A percentile compares a stretch with the other conserved stretches of the same genome.
phyloP scores from a whole-genome alignment of 2,888 invertebrate species.

The Heliconius charithonia region DNA sequence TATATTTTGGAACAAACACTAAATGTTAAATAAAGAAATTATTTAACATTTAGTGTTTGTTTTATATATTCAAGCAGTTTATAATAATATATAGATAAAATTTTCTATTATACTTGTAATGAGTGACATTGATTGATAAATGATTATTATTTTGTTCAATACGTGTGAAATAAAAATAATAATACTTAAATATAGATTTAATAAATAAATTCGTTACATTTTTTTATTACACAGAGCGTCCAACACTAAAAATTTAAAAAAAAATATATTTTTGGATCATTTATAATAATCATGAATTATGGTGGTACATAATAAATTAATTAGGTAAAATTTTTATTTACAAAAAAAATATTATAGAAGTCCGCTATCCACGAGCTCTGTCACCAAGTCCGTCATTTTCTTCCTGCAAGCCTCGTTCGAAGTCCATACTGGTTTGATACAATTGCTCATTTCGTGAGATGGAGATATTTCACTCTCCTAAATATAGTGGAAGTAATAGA shows the following conservation, averaged over 20 bases:
- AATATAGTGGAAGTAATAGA: conserved; percentile 35
- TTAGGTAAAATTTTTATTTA: background rate
- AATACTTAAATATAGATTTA: background rate
- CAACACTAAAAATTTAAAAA: conserved; percentile 12
- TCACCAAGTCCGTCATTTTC: conserved; percentile 87
- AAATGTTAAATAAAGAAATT: no score
- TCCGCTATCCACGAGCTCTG: conserved; percentile 86
- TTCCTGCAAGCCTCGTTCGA: conserved; percentile 84
- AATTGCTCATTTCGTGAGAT: conserved; percentile 51
- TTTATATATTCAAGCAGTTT: no score
- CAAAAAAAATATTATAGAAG: conserved; percentile 68
- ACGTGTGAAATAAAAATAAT: background rate
- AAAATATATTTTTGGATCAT: no score
- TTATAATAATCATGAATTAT: background rate
- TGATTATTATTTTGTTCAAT: no score
- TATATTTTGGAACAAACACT: no score
- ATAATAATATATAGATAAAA: no score
- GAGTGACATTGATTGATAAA: no score
- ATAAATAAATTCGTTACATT: conserved; percentile 1
- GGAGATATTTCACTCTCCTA: conserved; percentile 64
- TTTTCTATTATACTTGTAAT: no score
- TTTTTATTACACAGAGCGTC: conserved; percentile 1
- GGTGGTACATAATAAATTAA: background rate
- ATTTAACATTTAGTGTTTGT: no score
- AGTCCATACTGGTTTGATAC: conserved; percentile 71